These are phyloP conservation scores for Aradus depressus DNA, from an alignment of 2,888 invertebrate species.

Conservation along the genomic window DNA sequence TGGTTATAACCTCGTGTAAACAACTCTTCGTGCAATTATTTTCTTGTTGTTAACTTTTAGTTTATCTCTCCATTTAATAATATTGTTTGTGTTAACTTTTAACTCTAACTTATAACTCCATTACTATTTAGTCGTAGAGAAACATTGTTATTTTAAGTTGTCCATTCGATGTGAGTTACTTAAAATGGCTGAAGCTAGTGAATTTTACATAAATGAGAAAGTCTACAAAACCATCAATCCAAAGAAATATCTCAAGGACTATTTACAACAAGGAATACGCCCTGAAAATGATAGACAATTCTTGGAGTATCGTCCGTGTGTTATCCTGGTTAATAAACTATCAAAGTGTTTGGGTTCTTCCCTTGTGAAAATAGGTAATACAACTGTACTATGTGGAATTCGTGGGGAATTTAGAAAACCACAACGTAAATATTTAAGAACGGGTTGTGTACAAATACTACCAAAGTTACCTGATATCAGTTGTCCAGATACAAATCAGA, in stretches of 20 bases:
- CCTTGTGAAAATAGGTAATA: constrained; percentile 68
- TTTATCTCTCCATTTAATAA: too few relatives aligned
- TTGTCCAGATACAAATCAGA: constrained; percentile 12
- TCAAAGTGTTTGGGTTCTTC: constrained; percentile 62
- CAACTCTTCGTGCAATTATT: too few relatives aligned
- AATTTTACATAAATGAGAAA: constrained; percentile 8
- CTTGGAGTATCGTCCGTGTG: constrained; percentile 53
- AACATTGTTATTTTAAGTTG: too few relatives aligned
- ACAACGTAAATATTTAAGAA: constrained; percentile 3
- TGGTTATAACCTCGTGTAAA: too few relatives aligned
- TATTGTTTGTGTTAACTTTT: too few relatives aligned
- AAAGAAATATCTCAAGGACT: constrained; percentile 23
- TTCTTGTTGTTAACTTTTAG: too few relatives aligned
- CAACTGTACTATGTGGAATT: constrained; percentile 72
- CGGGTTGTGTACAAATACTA: constrained; percentile 9
- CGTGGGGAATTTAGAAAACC: constrained; percentile 52
- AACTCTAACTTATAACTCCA: too few relatives aligned
- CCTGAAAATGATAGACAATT: constrained; percentile 64
- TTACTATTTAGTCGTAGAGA: too few relatives aligned
- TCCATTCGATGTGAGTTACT: too few relatives aligned
- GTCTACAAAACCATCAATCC: constrained; percentile 25
- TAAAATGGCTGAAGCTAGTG: not conserved
- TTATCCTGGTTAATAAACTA: constrained; percentile 51
- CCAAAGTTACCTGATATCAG: constrained; percentile 16
- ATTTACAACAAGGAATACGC: constrained; percentile 45